Conservation (phyloP, 2,888 invertebrate genomes). For the Euplagia quadripunctaria region DNA sequence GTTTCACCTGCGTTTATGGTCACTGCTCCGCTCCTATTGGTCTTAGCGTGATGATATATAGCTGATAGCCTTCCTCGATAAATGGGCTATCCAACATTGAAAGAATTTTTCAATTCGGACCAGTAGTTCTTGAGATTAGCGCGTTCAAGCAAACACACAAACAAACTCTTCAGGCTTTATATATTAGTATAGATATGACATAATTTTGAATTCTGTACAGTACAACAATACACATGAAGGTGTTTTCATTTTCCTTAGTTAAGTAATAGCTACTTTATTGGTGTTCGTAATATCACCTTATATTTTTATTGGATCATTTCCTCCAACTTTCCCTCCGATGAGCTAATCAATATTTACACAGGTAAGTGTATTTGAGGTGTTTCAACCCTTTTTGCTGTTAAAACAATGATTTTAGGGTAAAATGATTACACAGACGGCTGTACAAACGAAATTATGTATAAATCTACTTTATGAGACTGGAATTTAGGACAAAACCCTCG, state of each 20-base stretch:
- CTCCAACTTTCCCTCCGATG: constrained; percentile 21
- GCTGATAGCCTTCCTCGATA: too few relatives aligned
- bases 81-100: too few relatives aligned
- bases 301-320: constrained; percentile 36
- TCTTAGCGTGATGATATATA: too few relatives aligned
- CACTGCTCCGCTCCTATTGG: too few relatives aligned
- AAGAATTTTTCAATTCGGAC: too few relatives aligned
- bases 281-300: constrained; percentile 41
- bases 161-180: too few relatives aligned
- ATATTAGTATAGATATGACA: too few relatives aligned
- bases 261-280: constrained; percentile 35
- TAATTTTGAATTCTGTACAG: too few relatives aligned
- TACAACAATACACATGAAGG: constrained; percentile 18
- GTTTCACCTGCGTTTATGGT: too few relatives aligned
- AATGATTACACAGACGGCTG: constrained; percentile 15
- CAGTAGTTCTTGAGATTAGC: too few relatives aligned
- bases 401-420: constrained; percentile 32
- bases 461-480: background rate
- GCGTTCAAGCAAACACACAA: too few relatives aligned
- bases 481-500: background rate
- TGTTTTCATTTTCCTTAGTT: constrained; percentile 11
- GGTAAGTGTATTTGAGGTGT: constrained; percentile 38
- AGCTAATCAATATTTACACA: constrained; percentile 40
- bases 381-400: constrained; percentile 31
- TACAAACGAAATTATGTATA: background rate